Conservation (phyloP, 2,888 invertebrate genomes). For the Apoderus coryli region DNA sequence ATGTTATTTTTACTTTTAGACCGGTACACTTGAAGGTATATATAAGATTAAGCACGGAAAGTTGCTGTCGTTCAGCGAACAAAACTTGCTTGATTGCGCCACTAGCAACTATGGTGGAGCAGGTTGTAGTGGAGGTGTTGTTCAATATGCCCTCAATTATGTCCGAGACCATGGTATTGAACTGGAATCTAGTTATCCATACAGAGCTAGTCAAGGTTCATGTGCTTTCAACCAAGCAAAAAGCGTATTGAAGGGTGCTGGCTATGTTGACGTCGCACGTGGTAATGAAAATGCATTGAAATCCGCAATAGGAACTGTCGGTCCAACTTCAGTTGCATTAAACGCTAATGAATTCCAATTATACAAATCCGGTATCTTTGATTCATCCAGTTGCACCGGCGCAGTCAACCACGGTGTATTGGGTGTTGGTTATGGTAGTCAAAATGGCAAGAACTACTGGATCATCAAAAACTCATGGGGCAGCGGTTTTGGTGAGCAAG, state of each 20-base stretch:
- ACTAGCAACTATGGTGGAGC: conserved; percentile 31
- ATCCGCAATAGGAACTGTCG: conserved; percentile 15
- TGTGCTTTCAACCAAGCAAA: conserved; percentile 52
- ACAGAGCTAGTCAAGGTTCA: conserved; percentile 57
- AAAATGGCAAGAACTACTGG: conserved; percentile 27
- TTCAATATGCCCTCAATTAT: conserved; percentile 13
- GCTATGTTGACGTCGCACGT: conserved; percentile 53
- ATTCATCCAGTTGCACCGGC: conserved; percentile 58
- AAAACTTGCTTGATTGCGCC: conserved; percentile 39
- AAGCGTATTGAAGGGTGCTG: conserved; percentile 65
- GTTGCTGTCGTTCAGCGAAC: conserved; percentile 37
- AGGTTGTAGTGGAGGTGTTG: conserved; percentile 37
- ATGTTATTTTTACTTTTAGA: conserved; percentile 21
- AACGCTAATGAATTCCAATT: conserved; percentile 14
- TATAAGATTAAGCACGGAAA: conserved; percentile 34
- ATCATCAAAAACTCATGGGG: conserved; percentile 6
- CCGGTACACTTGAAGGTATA: conserved; percentile 40
- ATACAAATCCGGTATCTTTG: conserved; percentile 21
- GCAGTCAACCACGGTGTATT: conserved; percentile 74
- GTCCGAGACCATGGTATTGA: conserved; percentile 11
- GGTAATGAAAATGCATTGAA: conserved; percentile 15
- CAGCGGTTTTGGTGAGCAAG: neutral
- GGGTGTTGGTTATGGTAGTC: conserved; percentile 66
- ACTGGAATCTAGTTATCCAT: conserved; percentile 74
- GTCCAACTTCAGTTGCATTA: conserved; percentile 17